Evolutionary conservation across 2,797 vertebrate species (phyloP), one percentile per base, ranked within the genome.

Genomic region (Sebastes trivittatus): DNA sequence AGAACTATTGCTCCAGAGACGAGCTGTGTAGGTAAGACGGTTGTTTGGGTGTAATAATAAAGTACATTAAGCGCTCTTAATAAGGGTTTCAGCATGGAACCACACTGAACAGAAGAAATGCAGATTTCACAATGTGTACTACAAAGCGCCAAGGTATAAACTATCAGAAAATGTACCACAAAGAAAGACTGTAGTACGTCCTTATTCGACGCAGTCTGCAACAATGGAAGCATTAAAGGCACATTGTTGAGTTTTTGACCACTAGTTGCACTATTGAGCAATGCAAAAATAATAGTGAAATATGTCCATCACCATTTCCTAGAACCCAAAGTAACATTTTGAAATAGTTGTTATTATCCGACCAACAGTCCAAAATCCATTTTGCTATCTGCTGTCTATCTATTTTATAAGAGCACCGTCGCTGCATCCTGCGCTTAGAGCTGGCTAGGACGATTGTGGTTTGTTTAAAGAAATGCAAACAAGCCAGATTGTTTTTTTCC

Each of bases 1-100:
- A 96, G 89, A 94, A 93, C 67, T 94, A 94, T 75, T 99, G 98
- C 89, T 89, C 96, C 59, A 94, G 94, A 52, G 97, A 99, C 34
- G 93, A 95, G 64, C 93, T 99, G 88, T 99, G 98, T 95, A 97
- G 96, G 98, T 99, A 89, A 86, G 93, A 89, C n/a, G 16, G 25
- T 11, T 59, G 66, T 30, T 10, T 55, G 60, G 64, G 54, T 54
- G 2, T 4, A 32, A 36, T 29, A 7, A 52, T 6, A 10, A 23
- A 65, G 25, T 5, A 16, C 11, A 4, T 14, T 23, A 7, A 42
- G 34, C n/a, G 5, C 11, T 29, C n/a, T 55, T 52, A 25, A 25
- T 22, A 18, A 46, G 32, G 20, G 14, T 38, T 56, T 55, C 30
- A 20, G 14, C 7, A 58, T 2, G 38, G 11, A 36, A 46, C 46